These are phyloP conservation scores for Mallotus villosus DNA, from an alignment of 2,797 vertebrate genomes.

Conservation along the genomic window DNA sequence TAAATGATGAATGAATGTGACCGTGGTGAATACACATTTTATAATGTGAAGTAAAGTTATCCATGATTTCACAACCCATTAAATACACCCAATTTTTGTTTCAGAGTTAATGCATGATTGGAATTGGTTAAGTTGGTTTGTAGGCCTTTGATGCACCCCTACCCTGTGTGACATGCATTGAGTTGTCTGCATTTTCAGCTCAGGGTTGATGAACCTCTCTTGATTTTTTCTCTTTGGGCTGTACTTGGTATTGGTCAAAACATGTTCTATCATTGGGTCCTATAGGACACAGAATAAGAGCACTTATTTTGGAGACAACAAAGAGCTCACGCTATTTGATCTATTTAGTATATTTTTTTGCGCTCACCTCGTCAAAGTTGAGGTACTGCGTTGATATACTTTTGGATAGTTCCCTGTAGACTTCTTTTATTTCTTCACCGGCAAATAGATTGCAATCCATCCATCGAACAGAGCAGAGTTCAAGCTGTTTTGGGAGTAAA, in stretches of 20 bases:
- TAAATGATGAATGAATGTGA: too few species aligned
- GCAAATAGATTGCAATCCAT: constrained; percentile 58
- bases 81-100: too few species aligned
- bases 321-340: too few species aligned
- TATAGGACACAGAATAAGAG: constrained; percentile 15
- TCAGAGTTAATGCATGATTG: not conserved
- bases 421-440: constrained; percentile 57
- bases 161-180: constrained; percentile 35
- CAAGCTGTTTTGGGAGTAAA: constrained; percentile 49
- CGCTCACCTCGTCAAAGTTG: constrained; percentile 62
- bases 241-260: constrained; percentile 24
- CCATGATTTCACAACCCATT: not conserved
- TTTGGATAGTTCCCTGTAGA: constrained; percentile 67
- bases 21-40: too few species aligned
- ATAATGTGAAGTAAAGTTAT: too few species aligned
- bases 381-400: constrained; percentile 59
- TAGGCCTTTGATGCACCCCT: not conserved
- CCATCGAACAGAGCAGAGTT: constrained; percentile 42
- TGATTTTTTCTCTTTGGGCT: constrained; percentile 38
- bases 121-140: not conserved
- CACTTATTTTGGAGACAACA: too few species aligned
- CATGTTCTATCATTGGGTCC: constrained; percentile 41
- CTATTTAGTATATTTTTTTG: not conserved
- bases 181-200: constrained; percentile 40
- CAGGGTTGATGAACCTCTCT: constrained; percentile 58